Percentiles rank a stretch among this genome's conserved stretches.
phyloP scores from a whole-genome alignment of 2,113 vertebrate species.

The Loxodonta africana region DNA sequence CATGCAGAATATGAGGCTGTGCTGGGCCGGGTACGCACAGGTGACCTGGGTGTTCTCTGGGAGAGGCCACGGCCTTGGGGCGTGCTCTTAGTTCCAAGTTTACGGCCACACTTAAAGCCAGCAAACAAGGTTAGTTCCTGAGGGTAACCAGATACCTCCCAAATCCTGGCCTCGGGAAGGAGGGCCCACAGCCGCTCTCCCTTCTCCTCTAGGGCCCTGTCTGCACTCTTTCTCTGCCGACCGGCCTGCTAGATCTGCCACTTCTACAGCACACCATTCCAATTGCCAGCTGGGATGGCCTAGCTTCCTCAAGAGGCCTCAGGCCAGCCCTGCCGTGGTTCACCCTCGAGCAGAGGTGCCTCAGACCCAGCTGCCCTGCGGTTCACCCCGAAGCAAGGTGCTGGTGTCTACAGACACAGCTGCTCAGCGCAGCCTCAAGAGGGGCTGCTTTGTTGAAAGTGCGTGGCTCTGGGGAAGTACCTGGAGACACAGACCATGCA shows the following conservation, averaged over 20 bases:
- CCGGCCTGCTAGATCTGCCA: background rate
- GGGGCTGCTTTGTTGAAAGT: background rate
- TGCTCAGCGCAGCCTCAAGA: background rate
- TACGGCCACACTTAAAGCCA: no score
- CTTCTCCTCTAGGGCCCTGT: background rate
- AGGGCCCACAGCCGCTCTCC: rapidly evolving
- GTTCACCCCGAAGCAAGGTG: no score
- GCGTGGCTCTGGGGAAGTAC: background rate
- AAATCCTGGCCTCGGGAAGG: rapidly evolving
- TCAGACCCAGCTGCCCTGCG: background rate
- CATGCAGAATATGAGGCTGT: rapidly evolving
- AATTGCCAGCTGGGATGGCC: background rate
- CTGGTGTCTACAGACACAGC: background rate
- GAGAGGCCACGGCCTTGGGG: rapidly evolving
- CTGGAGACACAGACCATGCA: background rate
- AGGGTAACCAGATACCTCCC: rapidly evolving
- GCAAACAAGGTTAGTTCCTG: background rate
- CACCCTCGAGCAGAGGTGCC: background rate
- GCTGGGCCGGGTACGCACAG: rapidly evolving
- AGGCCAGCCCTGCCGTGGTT: background rate
- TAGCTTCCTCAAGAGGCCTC: background rate
- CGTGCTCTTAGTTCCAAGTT: background rate
- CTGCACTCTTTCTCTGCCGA: background rate
- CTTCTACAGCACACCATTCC: background rate
- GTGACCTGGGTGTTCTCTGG: background rate